Conservation (phyloP, 2,113 vertebrate genomes). For the Anoura caudifer region DNA sequence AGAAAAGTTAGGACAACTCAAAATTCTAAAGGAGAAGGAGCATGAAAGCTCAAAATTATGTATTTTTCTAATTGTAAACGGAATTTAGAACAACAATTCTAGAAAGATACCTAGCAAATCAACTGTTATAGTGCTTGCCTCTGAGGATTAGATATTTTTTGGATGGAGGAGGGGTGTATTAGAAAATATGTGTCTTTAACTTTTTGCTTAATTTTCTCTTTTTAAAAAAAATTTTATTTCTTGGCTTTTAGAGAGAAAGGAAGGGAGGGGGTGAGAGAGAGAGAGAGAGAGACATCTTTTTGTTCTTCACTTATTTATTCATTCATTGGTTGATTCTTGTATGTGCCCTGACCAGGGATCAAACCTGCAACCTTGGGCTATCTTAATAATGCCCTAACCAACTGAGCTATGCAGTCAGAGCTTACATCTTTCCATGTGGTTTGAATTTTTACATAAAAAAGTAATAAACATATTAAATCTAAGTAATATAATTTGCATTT, state of each 20-base stretch:
- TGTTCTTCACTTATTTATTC: no score
- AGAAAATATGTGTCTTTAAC: background rate
- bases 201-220: background rate
- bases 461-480: background rate
- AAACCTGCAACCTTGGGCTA: no score
- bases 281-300: no score
- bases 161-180: background rate
- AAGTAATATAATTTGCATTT: background rate
- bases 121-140: background rate
- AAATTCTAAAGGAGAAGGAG: background rate
- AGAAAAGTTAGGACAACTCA: background rate
- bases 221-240: no score
- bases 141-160: background rate
- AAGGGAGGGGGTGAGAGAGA: no score
- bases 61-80: constrained; percentile 20
- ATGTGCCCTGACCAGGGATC: no score
- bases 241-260: no score
- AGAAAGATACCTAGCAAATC: background rate
- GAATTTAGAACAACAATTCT: constrained; percentile 2
- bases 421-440: background rate
- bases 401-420: no score
- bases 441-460: constrained; percentile 14
- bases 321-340: no score
- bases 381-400: no score
- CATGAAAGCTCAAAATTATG: background rate